Conservation (phyloP, 2,113 vertebrate genomes). For the Aegithalos caudatus region DNA sequence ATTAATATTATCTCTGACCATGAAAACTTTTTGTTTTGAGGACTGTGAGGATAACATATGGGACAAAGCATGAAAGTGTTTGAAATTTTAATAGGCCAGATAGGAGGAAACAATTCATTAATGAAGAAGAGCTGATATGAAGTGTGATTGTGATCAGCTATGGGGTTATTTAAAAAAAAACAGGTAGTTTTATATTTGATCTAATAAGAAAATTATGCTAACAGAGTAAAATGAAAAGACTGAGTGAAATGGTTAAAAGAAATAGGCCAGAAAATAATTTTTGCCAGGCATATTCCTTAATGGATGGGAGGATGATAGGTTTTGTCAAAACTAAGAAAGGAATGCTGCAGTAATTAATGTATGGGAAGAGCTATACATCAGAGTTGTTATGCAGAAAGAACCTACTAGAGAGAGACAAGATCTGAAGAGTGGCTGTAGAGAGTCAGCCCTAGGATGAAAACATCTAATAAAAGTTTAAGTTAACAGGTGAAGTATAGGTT, state of each 20-base stretch:
- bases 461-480: not conserved
- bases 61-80: not conserved
- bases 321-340: conserved; percentile 33
- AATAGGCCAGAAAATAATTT: conserved; percentile 14
- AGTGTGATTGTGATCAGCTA: not conserved
- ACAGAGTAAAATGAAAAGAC: not conserved
- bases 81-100: not conserved
- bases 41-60: not conserved
- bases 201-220: not conserved
- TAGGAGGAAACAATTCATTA: not conserved
- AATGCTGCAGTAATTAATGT: conserved; percentile 13
- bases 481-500: not conserved
- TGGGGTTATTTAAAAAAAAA: not conserved
- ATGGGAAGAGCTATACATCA: conserved; percentile 3
- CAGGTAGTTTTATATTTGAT: not conserved
- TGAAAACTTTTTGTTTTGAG: not conserved
- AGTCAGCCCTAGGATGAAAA: not conserved
- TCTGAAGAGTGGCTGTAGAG: not conserved
- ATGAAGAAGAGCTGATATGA: not conserved
- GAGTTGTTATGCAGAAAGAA: not conserved
- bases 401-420: not conserved
- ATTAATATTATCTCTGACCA: not conserved
- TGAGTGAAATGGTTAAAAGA: not conserved
- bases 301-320: not conserved
- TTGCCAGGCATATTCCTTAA: conserved; percentile 5